These are phyloP conservation scores for Parus major DNA, from an alignment of 2,113 vertebrate species.

Conservation along the genomic window DNA sequence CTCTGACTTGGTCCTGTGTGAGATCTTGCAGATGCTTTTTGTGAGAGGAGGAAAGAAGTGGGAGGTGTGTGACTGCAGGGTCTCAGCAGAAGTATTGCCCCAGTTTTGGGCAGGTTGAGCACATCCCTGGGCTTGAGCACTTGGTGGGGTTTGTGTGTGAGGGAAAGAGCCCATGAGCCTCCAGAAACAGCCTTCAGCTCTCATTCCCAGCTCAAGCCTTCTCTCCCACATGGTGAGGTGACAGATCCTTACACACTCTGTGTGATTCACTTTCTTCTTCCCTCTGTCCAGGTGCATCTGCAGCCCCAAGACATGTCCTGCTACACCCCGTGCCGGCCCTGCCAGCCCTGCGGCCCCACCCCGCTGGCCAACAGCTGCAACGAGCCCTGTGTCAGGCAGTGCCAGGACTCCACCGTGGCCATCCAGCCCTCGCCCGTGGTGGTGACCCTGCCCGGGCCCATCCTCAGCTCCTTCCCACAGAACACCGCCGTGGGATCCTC, in stretches of 20 bases:
- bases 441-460: neutral
- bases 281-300: neutral
- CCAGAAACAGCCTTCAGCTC: neutral
- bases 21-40: too few relatives aligned
- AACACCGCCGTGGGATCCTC: neutral
- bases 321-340: neutral
- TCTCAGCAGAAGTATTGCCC: neutral
- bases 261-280: too few relatives aligned
- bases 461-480: neutral
- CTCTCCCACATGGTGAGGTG: too few relatives aligned
- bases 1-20: neutral
- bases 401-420: neutral
- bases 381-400: neutral
- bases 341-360: neutral
- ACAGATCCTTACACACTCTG: too few relatives aligned
- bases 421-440: neutral
- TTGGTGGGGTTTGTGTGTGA: neutral
- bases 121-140: neutral
- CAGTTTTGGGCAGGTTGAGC: neutral
- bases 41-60: neutral
- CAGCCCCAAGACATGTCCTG: neutral
- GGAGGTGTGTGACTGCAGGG: neutral
- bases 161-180: neutral
- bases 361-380: neutral
- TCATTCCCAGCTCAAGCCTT: neutral